These are phyloP conservation scores for Amiota mariae DNA, from an alignment of 2,888 invertebrate species.

Conservation along the genomic window DNA sequence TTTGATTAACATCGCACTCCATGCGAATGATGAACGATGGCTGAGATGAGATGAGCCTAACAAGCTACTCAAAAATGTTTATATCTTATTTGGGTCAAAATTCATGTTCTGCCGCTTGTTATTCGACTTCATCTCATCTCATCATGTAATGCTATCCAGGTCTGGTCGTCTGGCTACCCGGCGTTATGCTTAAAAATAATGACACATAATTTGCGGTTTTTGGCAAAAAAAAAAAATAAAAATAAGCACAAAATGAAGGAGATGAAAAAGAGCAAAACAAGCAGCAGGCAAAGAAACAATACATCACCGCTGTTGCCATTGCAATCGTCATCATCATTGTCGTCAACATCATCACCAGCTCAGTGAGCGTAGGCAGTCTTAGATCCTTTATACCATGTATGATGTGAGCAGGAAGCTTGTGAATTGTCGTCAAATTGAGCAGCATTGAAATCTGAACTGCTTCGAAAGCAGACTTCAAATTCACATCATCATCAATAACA, in stretches of 20 bases:
- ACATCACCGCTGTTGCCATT: neutral
- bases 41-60: slow-evolving; percentile 48
- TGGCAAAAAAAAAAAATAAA: slow-evolving; percentile 29
- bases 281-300: neutral
- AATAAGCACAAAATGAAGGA: slow-evolving; percentile 32
- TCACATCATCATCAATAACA: too few relatives aligned
- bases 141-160: too few relatives aligned
- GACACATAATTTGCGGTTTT: slow-evolving; percentile 67
- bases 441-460: too few relatives aligned
- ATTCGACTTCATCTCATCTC: too few relatives aligned
- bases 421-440: too few relatives aligned
- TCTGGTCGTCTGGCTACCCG: too few relatives aligned
- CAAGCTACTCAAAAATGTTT: slow-evolving; percentile 60
- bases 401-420: too few relatives aligned
- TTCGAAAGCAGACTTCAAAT: too few relatives aligned
- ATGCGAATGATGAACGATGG: neutral
- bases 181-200: slow-evolving; percentile 65
- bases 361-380: too few relatives aligned
- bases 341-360: neutral
- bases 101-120: slow-evolving; percentile 49
- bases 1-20: neutral
- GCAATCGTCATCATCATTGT: neutral
- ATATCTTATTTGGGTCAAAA: slow-evolving; percentile 67
- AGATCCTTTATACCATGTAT: too few relatives aligned
- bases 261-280: neutral